Evolutionary conservation across 64 coral and sea anemone species (phyloP).

Genomic region (Porites lutea): DNA sequence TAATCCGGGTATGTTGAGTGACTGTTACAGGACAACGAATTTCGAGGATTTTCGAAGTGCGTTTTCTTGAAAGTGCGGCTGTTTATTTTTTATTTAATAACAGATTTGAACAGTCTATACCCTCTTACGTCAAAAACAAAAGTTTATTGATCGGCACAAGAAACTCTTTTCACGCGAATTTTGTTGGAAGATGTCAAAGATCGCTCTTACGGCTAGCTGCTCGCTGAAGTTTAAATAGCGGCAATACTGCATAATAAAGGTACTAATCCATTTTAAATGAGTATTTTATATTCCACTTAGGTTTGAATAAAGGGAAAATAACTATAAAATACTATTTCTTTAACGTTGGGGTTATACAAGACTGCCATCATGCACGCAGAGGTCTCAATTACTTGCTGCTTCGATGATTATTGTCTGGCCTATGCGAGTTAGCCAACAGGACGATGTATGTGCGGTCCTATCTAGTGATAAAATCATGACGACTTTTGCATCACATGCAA

Average conservation of each 20-base stretch:
- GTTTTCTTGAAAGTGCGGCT: background rate
- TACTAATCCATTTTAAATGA: background rate
- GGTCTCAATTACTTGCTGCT: background rate
- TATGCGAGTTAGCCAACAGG: too few relatives aligned
- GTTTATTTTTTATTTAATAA: constrained; percentile 1
- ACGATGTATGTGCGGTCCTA: too few relatives aligned
- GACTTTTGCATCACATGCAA: constrained; percentile 1
- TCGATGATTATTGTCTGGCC: too few relatives aligned
- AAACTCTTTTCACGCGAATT: constrained; percentile 12
- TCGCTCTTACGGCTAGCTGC: background rate
- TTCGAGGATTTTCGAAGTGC: background rate
- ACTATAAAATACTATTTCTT: too few relatives aligned
- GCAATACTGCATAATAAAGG: background rate
- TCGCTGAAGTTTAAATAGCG: background rate
- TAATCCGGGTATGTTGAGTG: too few relatives aligned
- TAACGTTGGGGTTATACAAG: background rate
- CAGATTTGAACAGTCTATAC: background rate
- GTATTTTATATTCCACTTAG: background rate
- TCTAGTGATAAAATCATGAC: background rate
- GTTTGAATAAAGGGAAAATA: background rate
- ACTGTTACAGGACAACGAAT: background rate
- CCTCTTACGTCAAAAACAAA: background rate
- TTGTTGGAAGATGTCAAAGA: background rate
- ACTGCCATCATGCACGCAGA: background rate
- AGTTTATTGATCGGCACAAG: background rate